A percentile compares a stretch with the other conserved stretches of the same genome.
These are phyloP conservation scores for Dryobotodes eremita DNA, from an alignment of 2,888 invertebrate species.

Conservation along the genomic window DNA sequence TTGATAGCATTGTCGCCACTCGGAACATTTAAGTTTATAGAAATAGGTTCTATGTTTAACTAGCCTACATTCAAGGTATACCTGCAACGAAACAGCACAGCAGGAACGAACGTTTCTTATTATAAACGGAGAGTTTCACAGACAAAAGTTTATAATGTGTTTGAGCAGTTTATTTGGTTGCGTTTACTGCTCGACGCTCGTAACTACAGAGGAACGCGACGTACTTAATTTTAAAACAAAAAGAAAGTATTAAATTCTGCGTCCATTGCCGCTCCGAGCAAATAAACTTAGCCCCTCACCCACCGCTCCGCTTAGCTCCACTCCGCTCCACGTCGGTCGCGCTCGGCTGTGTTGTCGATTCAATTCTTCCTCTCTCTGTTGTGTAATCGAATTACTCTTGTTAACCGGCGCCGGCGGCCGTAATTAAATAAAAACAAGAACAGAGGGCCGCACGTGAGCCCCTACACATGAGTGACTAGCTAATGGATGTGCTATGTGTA, in stretches of 20 bases:
- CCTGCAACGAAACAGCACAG: neutral
- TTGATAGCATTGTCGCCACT: no score
- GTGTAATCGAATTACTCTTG: conserved; percentile 69
- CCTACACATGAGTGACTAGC: conserved; percentile 25
- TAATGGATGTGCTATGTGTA: conserved; percentile 14
- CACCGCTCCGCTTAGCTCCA: neutral
- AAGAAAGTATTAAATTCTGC: conserved; percentile 22
- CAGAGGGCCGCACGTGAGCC: conserved; percentile 52
- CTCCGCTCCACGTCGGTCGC: neutral
- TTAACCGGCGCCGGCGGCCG: conserved; percentile 54
- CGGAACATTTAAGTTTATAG: no score
- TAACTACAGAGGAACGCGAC: neutral
- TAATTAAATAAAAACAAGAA: conserved; percentile 73
- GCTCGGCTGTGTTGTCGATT: conserved; percentile 56
- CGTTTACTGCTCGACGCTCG: conserved; percentile 13
- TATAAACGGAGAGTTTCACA: conserved; percentile 8
- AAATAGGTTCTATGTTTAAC: neutral
- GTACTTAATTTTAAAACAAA: conserved; percentile 18
- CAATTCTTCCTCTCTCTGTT: conserved; percentile 68
- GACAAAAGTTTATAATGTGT: conserved; percentile 31
- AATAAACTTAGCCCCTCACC: conserved; percentile 17
- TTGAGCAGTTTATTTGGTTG: conserved; percentile 31
- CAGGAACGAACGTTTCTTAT: conserved; percentile 1
- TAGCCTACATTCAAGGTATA: neutral
- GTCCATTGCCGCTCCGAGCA: neutral